These are phyloP conservation scores for Congeria kusceri DNA, from an alignment of 2,888 invertebrate genomes.

Conservation along the genomic window DNA sequence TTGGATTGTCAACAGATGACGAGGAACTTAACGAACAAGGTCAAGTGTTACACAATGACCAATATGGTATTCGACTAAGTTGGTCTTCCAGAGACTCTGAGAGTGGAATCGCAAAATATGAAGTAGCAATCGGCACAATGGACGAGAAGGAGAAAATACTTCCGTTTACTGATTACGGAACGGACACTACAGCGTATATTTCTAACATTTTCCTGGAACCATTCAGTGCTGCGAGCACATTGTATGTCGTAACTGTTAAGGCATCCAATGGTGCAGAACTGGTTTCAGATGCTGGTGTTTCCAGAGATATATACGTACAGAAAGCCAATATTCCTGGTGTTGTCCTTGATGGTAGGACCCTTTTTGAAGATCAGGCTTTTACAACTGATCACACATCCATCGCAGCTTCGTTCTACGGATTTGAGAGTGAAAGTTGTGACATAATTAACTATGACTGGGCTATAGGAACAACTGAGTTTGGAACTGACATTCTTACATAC, in stretches of 20 bases:
- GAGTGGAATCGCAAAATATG: conserved; percentile 63
- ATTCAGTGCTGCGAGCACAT: background rate
- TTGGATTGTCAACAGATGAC: conserved; percentile 62
- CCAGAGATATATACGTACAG: conserved; percentile 61
- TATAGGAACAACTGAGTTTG: conserved; percentile 69
- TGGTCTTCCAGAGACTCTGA: conserved; percentile 68
- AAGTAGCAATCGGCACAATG: conserved; percentile 64
- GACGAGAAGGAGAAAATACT: conserved; percentile 22
- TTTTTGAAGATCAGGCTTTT: conserved; percentile 62
- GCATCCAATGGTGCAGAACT: conserved; percentile 68
- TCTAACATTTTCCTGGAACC: conserved; percentile 52
- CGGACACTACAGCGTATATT: conserved; percentile 43
- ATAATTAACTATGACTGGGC: conserved; percentile 75
- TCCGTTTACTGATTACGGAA: conserved; percentile 38
- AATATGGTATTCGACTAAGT: conserved; percentile 62
- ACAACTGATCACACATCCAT: conserved; percentile 69
- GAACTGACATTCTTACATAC: conserved; percentile 70
- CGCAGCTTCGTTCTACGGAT: conserved; percentile 73
- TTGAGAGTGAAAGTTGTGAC: conserved; percentile 74
- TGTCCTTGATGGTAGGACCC: conserved; percentile 70
- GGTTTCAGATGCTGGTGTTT: conserved; percentile 42
- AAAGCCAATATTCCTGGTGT: conserved; percentile 69
- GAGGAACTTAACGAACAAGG: conserved; percentile 67
- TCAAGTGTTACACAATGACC: conserved; percentile 65
- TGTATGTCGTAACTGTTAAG: conserved; percentile 62